These are phyloP conservation scores for Strix uralensis DNA, from an alignment of 2,113 vertebrate genomes.

Conservation along the genomic window DNA sequence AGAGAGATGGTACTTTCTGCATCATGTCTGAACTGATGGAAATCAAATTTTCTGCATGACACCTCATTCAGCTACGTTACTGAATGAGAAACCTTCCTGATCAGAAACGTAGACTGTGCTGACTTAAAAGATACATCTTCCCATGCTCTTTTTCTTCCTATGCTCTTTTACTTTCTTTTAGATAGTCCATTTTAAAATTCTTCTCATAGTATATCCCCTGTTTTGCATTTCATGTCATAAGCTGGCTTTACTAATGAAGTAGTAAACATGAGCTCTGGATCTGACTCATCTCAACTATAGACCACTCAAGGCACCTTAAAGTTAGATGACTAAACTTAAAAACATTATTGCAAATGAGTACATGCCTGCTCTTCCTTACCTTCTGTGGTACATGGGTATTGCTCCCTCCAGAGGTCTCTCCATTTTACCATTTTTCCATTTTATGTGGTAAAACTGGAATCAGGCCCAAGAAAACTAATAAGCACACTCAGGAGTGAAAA, in stretches of 20 bases:
- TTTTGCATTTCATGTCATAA: background rate
- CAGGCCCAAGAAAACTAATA: background rate
- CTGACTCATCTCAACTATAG: background rate
- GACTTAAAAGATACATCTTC: background rate
- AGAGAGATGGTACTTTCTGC: background rate
- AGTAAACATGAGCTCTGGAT: background rate
- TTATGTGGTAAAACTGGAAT: background rate
- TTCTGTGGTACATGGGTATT: background rate
- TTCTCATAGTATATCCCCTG: background rate
- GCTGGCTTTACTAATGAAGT: background rate
- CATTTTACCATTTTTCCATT: background rate
- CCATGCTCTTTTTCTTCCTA: background rate
- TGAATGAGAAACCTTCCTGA: background rate
- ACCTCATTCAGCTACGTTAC: background rate
- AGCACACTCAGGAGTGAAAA: background rate
- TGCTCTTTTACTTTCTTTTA: background rate
- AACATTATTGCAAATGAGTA: background rate
- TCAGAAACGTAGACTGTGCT: background rate
- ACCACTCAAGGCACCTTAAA: background rate
- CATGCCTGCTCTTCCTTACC: background rate
- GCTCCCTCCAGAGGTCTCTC: background rate
- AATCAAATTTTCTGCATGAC: background rate
- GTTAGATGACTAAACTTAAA: background rate
- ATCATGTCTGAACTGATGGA: background rate
- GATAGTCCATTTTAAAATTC: background rate